Conservation (phyloP, 2,113 vertebrate genomes). For the Azemiops feae region DNA sequence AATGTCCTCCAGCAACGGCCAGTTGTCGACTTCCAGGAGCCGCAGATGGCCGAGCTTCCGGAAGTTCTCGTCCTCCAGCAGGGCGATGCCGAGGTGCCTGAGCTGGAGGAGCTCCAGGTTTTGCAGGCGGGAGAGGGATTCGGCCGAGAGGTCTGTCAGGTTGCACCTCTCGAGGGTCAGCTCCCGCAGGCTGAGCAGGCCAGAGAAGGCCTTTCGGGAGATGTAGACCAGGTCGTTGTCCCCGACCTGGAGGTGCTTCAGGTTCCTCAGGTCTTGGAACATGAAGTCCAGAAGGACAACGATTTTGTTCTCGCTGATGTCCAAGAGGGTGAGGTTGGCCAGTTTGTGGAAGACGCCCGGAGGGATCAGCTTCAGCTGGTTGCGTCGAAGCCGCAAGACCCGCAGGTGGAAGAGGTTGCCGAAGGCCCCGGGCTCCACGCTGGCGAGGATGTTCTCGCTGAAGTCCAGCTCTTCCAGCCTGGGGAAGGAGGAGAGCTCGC, state of each 20-base stretch:
- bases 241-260: conserved; percentile 87
- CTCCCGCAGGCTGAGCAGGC: conserved; percentile 84
- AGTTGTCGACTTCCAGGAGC: conserved; percentile 91
- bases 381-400: conserved; percentile 81
- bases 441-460: conserved; percentile 90
- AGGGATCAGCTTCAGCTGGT: conserved; percentile 92
- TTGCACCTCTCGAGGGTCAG: conserved; percentile 94
- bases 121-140: conserved; percentile 90
- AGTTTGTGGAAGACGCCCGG: conserved; percentile 89
- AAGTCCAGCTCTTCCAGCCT: conserved; percentile 90
- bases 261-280: conserved; percentile 87
- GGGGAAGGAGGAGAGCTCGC: conserved; percentile 79
- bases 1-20: conserved; percentile 90
- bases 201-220: conserved; percentile 90
- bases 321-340: conserved; percentile 88
- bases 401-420: conserved; percentile 82
- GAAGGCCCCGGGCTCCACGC: conserved; percentile 92
- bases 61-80: conserved; percentile 92
- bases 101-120: conserved; percentile 85
- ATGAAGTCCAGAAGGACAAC: conserved; percentile 94
- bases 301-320: conserved; percentile 94
- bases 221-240: conserved; percentile 98
- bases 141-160: conserved; percentile 88
- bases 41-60: conserved; percentile 79
- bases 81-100: conserved; percentile 85